phyloP scores from a whole-genome alignment of 2,113 vertebrate species.

The Columba janthina region DNA sequence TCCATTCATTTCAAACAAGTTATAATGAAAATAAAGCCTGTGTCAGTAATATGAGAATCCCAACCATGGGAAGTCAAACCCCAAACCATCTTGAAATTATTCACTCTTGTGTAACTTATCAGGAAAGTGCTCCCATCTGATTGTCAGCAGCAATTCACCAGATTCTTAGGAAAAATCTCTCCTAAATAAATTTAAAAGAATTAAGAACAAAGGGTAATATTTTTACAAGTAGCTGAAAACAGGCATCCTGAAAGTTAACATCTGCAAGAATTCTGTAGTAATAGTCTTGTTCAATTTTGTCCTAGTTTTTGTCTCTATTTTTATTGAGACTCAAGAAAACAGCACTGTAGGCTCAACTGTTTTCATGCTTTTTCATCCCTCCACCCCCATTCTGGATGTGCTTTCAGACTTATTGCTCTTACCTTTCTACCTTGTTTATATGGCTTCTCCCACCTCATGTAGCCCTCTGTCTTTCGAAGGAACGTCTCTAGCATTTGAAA shows the following conservation, averaged over 20 bases:
- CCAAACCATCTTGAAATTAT: constrained; percentile 18
- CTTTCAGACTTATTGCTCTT: fast-evolving
- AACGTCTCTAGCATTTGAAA: fast-evolving
- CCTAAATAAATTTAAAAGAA: background rate
- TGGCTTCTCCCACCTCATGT: background rate
- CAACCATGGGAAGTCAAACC: background rate
- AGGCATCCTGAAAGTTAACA: background rate
- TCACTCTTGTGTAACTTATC: background rate
- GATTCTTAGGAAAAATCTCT: background rate
- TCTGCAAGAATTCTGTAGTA: background rate
- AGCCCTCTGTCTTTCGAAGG: background rate
- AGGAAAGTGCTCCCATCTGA: background rate
- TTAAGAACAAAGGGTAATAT: background rate
- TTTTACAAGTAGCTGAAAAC: background rate
- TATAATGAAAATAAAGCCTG: background rate
- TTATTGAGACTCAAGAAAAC: background rate
- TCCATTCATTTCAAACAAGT: background rate
- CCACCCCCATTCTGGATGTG: fast-evolving
- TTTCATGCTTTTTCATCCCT: background rate
- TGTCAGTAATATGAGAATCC: background rate
- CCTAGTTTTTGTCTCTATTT: background rate
- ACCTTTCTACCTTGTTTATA: background rate
- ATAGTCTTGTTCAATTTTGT: background rate
- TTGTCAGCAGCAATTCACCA: background rate
- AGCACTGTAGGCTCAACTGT: fast-evolving